Base-by-base conservation (phyloP, 2,888 invertebrate species). In the Nymphalis c-album region DNA sequence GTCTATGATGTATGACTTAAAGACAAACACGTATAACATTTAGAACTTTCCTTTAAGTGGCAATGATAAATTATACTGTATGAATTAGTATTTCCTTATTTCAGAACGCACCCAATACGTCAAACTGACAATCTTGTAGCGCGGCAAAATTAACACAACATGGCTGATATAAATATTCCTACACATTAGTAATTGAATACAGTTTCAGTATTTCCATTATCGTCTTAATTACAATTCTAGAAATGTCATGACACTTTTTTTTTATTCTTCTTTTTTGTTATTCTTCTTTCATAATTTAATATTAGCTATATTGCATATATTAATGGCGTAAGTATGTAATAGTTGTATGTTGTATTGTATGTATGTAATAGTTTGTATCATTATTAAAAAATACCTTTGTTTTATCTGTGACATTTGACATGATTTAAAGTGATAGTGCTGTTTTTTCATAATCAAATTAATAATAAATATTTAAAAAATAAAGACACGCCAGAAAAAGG, bases 101-200 rank as follows among this genome's bases (percentile, higher is more conserved):
- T 72, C 60, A 48, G 71, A 75, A 73, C 72, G 71, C 67, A 69
- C 63, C 68, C 71, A 71, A 74, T 75, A 72, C 70, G 75, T 75
- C 73, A 70, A 63, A 60, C 63, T 74, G 74, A 72, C 72, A 67
- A 69, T 57, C 59, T 46, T 60, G 66, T 55, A 64, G 69, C 74
- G 70, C 72, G 72, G 68, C 68, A 74, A 72, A 71, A 65, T 57
- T 64, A 68, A 57, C 45, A 20, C 46, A 64, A 67, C 22, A 72
- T 74, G 72, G 70, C 68, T 67, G 60, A 62, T 63, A 60, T 22
- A 58, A 75, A 71, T 63, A 63, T 68, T 64, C 26, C 55, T 48
- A 20, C 53, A 45, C 66, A 69, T 69, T 69, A 69, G 69, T 69
- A 69, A 69, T 63, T 26, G 50, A 58, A 69, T 65, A 69, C 66